Evolutionary conservation across 2,797 vertebrate genomes (phyloP).

Genomic region (Rhinella marina): DNA sequence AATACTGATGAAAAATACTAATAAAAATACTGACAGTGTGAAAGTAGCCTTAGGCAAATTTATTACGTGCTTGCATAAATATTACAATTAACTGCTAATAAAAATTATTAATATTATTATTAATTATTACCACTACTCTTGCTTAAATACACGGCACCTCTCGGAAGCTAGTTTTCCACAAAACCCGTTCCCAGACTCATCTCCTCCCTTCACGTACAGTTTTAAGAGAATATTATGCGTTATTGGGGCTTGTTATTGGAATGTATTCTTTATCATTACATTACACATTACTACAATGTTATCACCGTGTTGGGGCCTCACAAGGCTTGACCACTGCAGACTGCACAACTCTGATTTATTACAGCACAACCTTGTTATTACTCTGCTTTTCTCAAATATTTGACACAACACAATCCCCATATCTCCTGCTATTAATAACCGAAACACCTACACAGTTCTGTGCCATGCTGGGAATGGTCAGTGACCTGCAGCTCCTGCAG

Average conservation of each 20-base stretch:
- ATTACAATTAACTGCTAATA: no score
- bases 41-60: no score
- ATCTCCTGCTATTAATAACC: constrained; percentile 43
- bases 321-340: not conserved
- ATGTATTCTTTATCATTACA: constrained; percentile 19
- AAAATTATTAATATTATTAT: not conserved
- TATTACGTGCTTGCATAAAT: no score
- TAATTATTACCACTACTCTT: not conserved
- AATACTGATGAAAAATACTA: no score
- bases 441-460: constrained; percentile 15
- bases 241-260: constrained; percentile 19
- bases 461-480: constrained; percentile 42
- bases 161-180: not conserved
- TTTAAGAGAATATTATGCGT: constrained; percentile 9
- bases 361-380: not conserved
- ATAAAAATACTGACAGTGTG: no score
- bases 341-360: not conserved
- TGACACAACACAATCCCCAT: not conserved
- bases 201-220: not conserved
- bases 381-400: not conserved
- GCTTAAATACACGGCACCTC: constrained; percentile 28
- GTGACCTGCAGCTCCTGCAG: constrained; percentile 38
- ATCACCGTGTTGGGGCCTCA: not conserved
- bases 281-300: constrained; percentile 1
- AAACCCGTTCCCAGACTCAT: not conserved